phyloP scores from a whole-genome alignment of 30 jellyfish, hydroid and myxozoan genomes.

The Cassiopea andromeda region DNA sequence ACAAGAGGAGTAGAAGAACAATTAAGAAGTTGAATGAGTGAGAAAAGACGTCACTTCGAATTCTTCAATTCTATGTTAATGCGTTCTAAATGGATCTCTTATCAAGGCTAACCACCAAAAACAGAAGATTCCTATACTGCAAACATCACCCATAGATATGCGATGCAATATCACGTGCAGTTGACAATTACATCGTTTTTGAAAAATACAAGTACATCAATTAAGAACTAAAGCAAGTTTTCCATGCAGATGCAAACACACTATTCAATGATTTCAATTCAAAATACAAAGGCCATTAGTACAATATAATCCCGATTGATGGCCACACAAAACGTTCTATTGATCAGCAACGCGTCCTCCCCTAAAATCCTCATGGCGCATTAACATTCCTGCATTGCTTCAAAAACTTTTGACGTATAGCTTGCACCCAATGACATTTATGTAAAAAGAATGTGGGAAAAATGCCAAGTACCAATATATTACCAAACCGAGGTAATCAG shows the following conservation, averaged over 20 bases:
- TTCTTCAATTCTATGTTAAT: no score
- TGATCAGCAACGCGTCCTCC: background rate
- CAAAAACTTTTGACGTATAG: no score
- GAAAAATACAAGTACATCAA: background rate
- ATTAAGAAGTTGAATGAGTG: background rate
- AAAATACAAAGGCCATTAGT: background rate
- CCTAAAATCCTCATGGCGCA: no score
- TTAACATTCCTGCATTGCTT: no score
- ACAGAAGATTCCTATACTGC: background rate
- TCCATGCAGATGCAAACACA: background rate
- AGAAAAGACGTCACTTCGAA: background rate
- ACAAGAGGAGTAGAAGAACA: background rate
- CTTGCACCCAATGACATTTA: no score
- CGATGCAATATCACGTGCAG: background rate
- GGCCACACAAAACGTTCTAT: conserved; percentile 20
- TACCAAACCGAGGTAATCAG: no score
- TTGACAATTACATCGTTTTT: no score
- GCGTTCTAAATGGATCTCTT: no score
- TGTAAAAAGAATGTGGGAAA: background rate
- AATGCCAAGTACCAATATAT: background rate
- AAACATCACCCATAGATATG: background rate
- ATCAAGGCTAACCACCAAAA: no score
- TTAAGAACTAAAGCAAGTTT: background rate
- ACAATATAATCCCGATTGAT: background rate
- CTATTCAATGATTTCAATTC: background rate